Evolutionary conservation across 2,888 invertebrate species (phyloP).

Genomic region (Drymonia ruficornis): DNA sequence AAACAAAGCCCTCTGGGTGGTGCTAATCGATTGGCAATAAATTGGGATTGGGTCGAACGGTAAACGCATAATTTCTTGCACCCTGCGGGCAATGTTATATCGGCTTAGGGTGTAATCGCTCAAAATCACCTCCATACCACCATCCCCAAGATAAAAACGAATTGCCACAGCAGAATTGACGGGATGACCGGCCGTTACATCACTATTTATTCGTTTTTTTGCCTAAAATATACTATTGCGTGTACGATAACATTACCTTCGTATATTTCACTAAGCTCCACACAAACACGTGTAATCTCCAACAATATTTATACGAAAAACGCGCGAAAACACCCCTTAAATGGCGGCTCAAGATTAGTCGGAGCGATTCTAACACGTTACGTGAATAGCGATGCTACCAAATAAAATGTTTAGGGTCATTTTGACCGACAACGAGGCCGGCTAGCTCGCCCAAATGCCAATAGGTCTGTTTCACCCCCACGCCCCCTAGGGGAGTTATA

Average conservation of each 20-base stretch:
- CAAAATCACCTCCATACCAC: slow-evolving; percentile 30
- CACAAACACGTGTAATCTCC: slow-evolving; percentile 61
- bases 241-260: slow-evolving; percentile 8
- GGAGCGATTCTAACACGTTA: slow-evolving; percentile 70
- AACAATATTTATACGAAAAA: slow-evolving; percentile 69
- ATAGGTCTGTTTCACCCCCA: slow-evolving; percentile 77
- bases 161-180: slow-evolving; percentile 6
- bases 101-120: slow-evolving; percentile 33
- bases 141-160: slow-evolving; percentile 21
- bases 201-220: slow-evolving; percentile 11
- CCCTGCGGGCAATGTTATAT: slow-evolving; percentile 48
- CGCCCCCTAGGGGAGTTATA: slow-evolving; percentile 70
- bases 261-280: slow-evolving; percentile 43
- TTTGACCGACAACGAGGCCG: slow-evolving; percentile 76
- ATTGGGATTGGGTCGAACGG: slow-evolving; percentile 59
- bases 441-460: slow-evolving; percentile 78
- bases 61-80: slow-evolving; percentile 62
- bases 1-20: slow-evolving; percentile 68
- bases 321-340: slow-evolving; percentile 74
- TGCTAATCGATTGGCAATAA: slow-evolving; percentile 74
- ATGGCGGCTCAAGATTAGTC: slow-evolving; percentile 80
- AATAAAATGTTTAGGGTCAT: slow-evolving; percentile 85
- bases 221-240: slow-evolving; percentile 35
- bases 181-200: not conserved
- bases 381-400: slow-evolving; percentile 76